These are phyloP conservation scores for Bombylius major DNA, from an alignment of 2,888 invertebrate genomes.

Conservation along the genomic window DNA sequence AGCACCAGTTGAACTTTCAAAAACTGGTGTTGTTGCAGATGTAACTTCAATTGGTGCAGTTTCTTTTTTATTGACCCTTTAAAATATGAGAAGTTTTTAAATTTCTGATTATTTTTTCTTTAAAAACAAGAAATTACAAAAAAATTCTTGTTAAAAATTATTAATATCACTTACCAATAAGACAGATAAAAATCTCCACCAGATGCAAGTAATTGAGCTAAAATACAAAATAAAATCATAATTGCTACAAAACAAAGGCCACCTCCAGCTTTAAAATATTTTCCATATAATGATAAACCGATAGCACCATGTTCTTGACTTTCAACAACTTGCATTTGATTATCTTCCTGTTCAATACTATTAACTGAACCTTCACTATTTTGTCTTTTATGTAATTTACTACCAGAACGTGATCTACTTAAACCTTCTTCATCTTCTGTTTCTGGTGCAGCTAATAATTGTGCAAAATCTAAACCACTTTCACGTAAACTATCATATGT, in stretches of 20 bases:
- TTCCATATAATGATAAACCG: constrained; percentile 45
- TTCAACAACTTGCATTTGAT: constrained; percentile 41
- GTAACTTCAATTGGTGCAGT: background rate
- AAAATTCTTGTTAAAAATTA: background rate
- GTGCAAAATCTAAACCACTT: constrained; percentile 65
- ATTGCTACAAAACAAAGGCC: constrained; percentile 46
- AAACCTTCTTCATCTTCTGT: constrained; percentile 30
- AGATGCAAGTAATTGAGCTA: constrained; percentile 59
- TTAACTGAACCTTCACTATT: constrained; percentile 37
- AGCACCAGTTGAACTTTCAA: background rate
- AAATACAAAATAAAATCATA: constrained; percentile 48
- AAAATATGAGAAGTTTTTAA: constrained; percentile 12
- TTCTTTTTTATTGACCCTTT: constrained; percentile 48
- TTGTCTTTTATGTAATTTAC: constrained; percentile 27
- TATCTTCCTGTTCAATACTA: constrained; percentile 41
- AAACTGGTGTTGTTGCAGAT: background rate
- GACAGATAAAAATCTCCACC: constrained; percentile 67
- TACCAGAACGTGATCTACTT: constrained; percentile 24
- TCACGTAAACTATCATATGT: constrained; percentile 59
- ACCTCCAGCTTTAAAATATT: constrained; percentile 61
- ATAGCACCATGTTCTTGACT: constrained; percentile 49
- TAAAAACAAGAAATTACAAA: background rate
- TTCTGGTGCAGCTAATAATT: constrained; percentile 47
- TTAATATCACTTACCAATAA: constrained; percentile 42
- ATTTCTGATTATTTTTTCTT: background rate